These are phyloP conservation scores for Capreolus pygargus DNA, from an alignment of 2,113 vertebrate genomes.

Conservation along the genomic window DNA sequence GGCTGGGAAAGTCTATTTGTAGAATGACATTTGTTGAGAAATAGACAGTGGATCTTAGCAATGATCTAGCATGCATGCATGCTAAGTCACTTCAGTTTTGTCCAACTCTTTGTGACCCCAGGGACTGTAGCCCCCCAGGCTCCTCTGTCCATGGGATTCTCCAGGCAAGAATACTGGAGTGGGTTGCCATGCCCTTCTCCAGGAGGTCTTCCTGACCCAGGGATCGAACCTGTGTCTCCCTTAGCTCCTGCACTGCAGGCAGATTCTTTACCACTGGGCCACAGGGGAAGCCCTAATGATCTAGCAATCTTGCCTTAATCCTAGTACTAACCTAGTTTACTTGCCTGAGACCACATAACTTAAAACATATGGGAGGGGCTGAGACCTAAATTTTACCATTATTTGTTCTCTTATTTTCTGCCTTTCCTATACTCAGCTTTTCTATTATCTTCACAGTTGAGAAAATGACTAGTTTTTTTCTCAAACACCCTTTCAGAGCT, in stretches of 20 bases:
- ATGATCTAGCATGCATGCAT: neutral
- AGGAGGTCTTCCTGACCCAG: neutral
- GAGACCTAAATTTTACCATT: neutral
- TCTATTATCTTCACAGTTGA: neutral
- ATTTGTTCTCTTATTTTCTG: neutral
- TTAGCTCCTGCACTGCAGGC: neutral
- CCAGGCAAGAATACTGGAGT: neutral
- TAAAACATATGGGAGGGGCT: neutral
- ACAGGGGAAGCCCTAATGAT: neutral
- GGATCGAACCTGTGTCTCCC: neutral
- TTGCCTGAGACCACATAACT: neutral
- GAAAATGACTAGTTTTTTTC: conserved; percentile 42
- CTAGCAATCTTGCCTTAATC: neutral
- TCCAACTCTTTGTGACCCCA: neutral
- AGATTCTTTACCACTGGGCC: neutral
- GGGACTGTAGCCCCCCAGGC: neutral
- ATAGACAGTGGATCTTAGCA: neutral
- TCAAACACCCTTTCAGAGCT: neutral
- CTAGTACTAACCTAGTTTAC: neutral
- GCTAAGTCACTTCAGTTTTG: neutral
- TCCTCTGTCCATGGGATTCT: neutral
- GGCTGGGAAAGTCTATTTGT: neutral
- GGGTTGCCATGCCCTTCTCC: neutral
- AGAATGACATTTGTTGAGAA: neutral
- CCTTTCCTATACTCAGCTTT: neutral